Evolutionary conservation across 2,888 invertebrate species (phyloP).

Genomic region (Schizaphis graminum): DNA sequence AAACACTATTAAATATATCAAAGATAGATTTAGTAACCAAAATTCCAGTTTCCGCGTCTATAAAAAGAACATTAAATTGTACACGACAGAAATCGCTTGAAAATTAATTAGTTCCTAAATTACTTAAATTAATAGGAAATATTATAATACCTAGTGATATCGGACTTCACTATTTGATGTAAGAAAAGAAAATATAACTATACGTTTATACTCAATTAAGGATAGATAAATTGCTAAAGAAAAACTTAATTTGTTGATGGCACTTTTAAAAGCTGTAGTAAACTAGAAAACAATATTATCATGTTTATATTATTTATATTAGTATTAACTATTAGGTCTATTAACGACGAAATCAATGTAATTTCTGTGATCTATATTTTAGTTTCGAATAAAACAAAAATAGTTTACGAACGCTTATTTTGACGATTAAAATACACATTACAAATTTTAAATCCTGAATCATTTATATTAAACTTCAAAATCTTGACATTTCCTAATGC

Average conservation of each 20-base stretch:
- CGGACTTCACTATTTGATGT: not conserved
- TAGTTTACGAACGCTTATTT: not conserved
- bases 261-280: not conserved
- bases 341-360: not conserved
- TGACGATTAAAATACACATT: not conserved
- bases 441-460: not conserved
- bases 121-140: no score
- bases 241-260: not conserved
- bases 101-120: not conserved
- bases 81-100: not conserved
- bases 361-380: no score
- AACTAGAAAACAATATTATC: not conserved
- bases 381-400: no score
- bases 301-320: not conserved
- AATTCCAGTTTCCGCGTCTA: not conserved
- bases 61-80: not conserved
- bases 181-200: not conserved
- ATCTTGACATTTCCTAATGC: slow-evolving; percentile 44
- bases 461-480: not conserved
- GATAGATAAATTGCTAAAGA: not conserved
- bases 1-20: not conserved
- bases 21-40: not conserved
- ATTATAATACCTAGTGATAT: not conserved
- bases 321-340: not conserved
- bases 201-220: not conserved